Percentiles rank a stretch among this genome's conserved stretches.
Conservation (phyloP, 2,888 invertebrate species). For the Stenotaenia linearis region DNA sequence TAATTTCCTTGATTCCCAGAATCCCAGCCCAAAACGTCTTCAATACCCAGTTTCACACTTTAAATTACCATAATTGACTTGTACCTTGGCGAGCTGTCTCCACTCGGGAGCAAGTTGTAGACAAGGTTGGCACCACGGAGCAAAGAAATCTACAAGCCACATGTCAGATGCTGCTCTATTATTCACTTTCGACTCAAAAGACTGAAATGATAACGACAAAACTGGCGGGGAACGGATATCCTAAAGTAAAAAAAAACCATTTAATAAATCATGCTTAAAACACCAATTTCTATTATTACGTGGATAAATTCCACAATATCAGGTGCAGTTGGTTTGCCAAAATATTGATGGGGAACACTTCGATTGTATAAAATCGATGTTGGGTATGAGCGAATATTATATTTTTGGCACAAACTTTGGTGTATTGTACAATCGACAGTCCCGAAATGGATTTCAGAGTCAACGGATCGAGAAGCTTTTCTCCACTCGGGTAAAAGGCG, state of each 20-base stretch:
- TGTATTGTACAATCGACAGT: constrained; percentile 65
- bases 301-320: constrained; percentile 61
- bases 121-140: constrained; percentile 71
- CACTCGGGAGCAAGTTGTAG: constrained; percentile 63
- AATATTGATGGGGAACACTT: constrained; percentile 53
- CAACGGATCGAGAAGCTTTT: constrained; percentile 54
- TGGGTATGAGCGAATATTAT: constrained; percentile 62
- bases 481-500: constrained; percentile 62
- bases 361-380: constrained; percentile 63
- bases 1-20: too few relatives aligned
- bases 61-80: too few relatives aligned
- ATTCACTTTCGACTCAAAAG: constrained; percentile 54
- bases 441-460: constrained; percentile 54
- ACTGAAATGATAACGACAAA: constrained; percentile 52
- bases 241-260: constrained; percentile 39
- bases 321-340: constrained; percentile 56
- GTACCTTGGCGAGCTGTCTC: constrained; percentile 56
- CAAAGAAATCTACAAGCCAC: constrained; percentile 66
- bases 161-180: constrained; percentile 54
- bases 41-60: too few relatives aligned
- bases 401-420: constrained; percentile 53
- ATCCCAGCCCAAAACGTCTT: too few relatives aligned
- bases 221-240: constrained; percentile 54
- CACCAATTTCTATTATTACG: constrained; percentile 42
- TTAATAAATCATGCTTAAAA: constrained; percentile 30